Evolutionary conservation across 2,888 invertebrate species (phyloP).

Genomic region (Aphrophora alni): DNA sequence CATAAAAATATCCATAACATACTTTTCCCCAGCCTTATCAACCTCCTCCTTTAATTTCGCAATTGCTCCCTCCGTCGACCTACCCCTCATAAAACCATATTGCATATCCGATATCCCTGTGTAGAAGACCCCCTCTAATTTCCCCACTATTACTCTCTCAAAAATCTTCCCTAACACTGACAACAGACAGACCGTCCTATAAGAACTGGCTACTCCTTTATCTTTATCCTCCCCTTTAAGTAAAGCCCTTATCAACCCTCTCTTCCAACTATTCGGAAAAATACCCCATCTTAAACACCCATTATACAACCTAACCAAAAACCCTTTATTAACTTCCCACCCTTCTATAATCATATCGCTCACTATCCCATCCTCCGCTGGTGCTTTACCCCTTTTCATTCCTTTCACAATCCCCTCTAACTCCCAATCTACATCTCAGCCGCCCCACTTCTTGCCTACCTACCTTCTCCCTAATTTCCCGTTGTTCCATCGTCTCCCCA

Average conservation of each 20-base stretch:
- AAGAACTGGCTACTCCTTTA: background rate
- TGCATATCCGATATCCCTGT: background rate
- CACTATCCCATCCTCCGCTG: background rate
- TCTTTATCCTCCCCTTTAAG: background rate
- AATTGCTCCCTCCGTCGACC: background rate
- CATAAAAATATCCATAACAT: background rate
- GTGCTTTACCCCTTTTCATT: background rate
- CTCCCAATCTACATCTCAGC: background rate
- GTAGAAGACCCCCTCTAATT: background rate
- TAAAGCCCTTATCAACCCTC: background rate
- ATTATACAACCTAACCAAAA: background rate
- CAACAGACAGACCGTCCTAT: background rate
- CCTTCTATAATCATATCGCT: background rate
- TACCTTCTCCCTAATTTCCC: background rate
- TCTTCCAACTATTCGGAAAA: background rate
- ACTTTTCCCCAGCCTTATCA: background rate
- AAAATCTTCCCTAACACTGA: background rate
- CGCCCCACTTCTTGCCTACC: background rate
- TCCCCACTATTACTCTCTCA: background rate
- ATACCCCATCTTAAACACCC: background rate
- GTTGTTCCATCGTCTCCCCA: background rate
- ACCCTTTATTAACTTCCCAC: background rate
- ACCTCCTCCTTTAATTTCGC: background rate
- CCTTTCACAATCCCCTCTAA: background rate
- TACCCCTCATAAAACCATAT: background rate